Conservation (phyloP, 2,113 vertebrate species). For the Candoia aspera region DNA sequence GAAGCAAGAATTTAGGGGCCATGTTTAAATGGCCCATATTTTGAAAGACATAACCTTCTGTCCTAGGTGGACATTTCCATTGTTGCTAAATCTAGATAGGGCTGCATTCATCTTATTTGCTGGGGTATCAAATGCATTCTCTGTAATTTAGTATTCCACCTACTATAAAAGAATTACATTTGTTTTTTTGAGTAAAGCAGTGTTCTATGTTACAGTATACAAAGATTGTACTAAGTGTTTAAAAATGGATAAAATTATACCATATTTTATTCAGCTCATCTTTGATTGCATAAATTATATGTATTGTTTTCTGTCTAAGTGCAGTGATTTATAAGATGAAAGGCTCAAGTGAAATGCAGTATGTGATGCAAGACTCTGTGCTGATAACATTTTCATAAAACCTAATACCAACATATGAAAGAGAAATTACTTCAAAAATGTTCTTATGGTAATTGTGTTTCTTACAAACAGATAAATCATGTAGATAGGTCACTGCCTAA, state of each 20-base stretch:
- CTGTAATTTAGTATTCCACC: conserved; percentile 46
- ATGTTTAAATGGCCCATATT: conserved; percentile 40
- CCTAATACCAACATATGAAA: conserved; percentile 56
- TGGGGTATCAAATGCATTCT: conserved; percentile 26
- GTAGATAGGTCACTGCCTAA: conserved; percentile 55
- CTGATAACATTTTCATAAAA: conserved; percentile 27
- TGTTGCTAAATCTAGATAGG: conserved; percentile 55
- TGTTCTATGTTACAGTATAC: conserved; percentile 51
- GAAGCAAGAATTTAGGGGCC: conserved; percentile 56
- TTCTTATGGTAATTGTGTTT: conserved; percentile 59
- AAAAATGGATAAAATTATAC: conserved; percentile 62
- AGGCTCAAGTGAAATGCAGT: conserved; percentile 51
- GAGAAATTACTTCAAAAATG: conserved; percentile 53
- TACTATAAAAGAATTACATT: conserved; percentile 50
- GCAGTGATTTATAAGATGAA: conserved; percentile 56
- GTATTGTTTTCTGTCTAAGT: conserved; percentile 56
- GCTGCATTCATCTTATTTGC: conserved; percentile 44
- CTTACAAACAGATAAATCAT: conserved; percentile 60
- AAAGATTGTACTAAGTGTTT: conserved; percentile 51
- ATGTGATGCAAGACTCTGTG: conserved; percentile 38
- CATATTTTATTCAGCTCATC: conserved; percentile 59
- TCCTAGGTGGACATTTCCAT: conserved; percentile 62
- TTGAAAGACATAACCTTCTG: conserved; percentile 41
- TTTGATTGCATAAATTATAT: conserved; percentile 58
- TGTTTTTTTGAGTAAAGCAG: conserved; percentile 28